phyloP scores from a whole-genome alignment of 1,140 invertebrate species.

The Arctopsyche grandis region DNA sequence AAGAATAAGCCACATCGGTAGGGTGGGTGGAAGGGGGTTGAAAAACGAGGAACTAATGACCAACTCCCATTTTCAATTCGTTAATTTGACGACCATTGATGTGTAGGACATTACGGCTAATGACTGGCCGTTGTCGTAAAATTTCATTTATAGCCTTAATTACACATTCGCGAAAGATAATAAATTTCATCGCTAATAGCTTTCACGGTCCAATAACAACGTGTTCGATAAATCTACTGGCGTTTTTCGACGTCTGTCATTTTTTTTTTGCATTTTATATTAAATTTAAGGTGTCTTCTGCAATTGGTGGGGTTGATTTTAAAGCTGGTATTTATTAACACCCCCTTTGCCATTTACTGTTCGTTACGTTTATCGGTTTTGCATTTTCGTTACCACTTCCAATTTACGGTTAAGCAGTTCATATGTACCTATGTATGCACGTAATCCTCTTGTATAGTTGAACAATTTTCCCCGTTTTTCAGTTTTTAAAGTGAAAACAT shows the following conservation, averaged over 20 bases:
- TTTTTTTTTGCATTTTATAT: background rate
- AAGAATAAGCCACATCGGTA: background rate
- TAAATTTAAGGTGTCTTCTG: background rate
- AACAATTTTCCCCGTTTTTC: too few relatives aligned
- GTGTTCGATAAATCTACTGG: background rate
- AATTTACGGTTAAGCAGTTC: too few relatives aligned
- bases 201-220: background rate
- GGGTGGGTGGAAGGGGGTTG: background rate
- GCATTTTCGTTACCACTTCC: conserved; percentile 14
- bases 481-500: too few relatives aligned
- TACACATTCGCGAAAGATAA: conserved; percentile 28
- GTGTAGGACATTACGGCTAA: conserved; percentile 15
- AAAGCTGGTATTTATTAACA: background rate
- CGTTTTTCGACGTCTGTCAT: too few relatives aligned
- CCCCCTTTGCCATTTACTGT: background rate
- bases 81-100: conserved; percentile 22
- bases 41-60: conserved; percentile 28
- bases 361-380: background rate
- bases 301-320: background rate
- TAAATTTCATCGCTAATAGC: conserved; percentile 19
- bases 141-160: conserved; percentile 21
- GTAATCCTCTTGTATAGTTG: too few relatives aligned
- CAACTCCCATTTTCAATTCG: conserved; percentile 21
- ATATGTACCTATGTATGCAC: too few relatives aligned
- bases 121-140: conserved; percentile 16